These are phyloP conservation scores for Coelopa pilipes DNA, from an alignment of 2,888 invertebrate species.

Conservation along the genomic window DNA sequence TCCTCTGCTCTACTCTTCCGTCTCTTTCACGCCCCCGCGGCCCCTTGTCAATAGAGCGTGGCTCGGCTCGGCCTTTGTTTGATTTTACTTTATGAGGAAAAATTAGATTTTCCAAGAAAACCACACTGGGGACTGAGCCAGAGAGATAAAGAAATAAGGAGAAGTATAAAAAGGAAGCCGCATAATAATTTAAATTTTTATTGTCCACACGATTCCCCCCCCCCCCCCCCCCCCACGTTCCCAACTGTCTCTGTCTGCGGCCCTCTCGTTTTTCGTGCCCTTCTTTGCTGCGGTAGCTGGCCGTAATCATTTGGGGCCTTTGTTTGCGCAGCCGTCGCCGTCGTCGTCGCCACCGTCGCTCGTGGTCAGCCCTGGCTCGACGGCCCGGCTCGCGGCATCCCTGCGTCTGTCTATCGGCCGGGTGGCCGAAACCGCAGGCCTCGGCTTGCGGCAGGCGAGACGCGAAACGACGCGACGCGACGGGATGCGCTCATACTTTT, in stretches of 20 bases:
- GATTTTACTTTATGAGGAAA: slow-evolving; percentile 55
- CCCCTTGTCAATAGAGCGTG: slow-evolving; percentile 2
- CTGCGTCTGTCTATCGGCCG: too few relatives aligned
- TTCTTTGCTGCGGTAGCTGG: slow-evolving; percentile 42
- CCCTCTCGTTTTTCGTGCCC: background rate
- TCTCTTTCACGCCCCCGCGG: background rate
- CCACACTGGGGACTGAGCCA: background rate
- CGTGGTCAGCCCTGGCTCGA: background rate
- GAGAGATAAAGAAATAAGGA: background rate
- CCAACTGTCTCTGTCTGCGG: background rate
- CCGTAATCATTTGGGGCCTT: slow-evolving; percentile 33
- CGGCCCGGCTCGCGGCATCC: too few relatives aligned
- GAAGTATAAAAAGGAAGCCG: slow-evolving; percentile 4
- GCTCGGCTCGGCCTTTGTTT: slow-evolving; percentile 24
- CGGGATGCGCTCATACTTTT: slow-evolving; percentile 6
- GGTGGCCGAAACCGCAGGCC: background rate
- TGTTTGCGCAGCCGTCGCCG: slow-evolving; percentile 12
- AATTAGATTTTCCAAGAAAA: slow-evolving; percentile 50
- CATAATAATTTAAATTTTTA: slow-evolving; percentile 59
- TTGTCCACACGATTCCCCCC: slow-evolving; percentile 49
- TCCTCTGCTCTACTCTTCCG: background rate
- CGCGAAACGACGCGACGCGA: too few relatives aligned
- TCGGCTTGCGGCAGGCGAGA: background rate
- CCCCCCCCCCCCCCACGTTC: background rate
- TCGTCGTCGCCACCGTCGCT: too few relatives aligned